A percentile compares a stretch with the other conserved stretches of the same genome.
Evolutionary conservation across 2,888 invertebrate genomes (phyloP).

Genomic region (Parascotia fuliginaria): DNA sequence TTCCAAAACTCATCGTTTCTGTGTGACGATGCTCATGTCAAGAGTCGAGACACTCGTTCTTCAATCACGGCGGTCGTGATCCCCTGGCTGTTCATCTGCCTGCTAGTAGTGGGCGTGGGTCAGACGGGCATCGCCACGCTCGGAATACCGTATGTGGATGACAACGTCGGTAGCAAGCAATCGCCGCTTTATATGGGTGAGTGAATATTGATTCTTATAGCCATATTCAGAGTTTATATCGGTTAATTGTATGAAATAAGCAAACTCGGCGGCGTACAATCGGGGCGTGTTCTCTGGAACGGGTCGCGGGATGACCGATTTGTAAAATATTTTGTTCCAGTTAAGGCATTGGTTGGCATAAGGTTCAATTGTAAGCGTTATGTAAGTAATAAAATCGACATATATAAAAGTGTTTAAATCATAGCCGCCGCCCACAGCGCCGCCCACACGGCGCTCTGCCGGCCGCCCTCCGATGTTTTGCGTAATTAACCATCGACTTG

Average conservation of each 20-base stretch:
- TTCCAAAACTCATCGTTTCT: slow-evolving; percentile 54
- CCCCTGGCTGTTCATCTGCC: slow-evolving; percentile 94
- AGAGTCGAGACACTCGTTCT: slow-evolving; percentile 89
- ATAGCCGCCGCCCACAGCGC: slow-evolving; percentile 53
- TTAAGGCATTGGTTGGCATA: slow-evolving; percentile 18
- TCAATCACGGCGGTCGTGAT: slow-evolving; percentile 93
- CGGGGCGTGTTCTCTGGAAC: slow-evolving; percentile 26
- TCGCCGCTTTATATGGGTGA: slow-evolving; percentile 96
- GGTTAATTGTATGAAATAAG: slow-evolving; percentile 20
- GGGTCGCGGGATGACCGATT: slow-evolving; percentile 28
- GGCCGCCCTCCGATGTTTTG: slow-evolving; percentile 54
- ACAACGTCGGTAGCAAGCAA: slow-evolving; percentile 96
- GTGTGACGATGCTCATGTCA: slow-evolving; percentile 87
- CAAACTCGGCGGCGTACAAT: slow-evolving; percentile 16
- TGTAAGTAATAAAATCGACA: slow-evolving; percentile 47
- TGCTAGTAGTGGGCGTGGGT: slow-evolving; percentile 95
- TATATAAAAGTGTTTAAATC: slow-evolving; percentile 61
- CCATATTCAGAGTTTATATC: slow-evolving; percentile 10
- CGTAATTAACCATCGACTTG: slow-evolving; percentile 54
- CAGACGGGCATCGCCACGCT: slow-evolving; percentile 97
- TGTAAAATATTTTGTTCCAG: slow-evolving; percentile 28
- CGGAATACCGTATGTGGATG: slow-evolving; percentile 97
- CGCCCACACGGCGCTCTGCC: slow-evolving; percentile 48
- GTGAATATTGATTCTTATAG: slow-evolving; percentile 50
- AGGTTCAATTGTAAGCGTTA: slow-evolving; percentile 40